Base-by-base conservation (phyloP, 2,113 vertebrate species). In the Mixornis gularis region DNA sequence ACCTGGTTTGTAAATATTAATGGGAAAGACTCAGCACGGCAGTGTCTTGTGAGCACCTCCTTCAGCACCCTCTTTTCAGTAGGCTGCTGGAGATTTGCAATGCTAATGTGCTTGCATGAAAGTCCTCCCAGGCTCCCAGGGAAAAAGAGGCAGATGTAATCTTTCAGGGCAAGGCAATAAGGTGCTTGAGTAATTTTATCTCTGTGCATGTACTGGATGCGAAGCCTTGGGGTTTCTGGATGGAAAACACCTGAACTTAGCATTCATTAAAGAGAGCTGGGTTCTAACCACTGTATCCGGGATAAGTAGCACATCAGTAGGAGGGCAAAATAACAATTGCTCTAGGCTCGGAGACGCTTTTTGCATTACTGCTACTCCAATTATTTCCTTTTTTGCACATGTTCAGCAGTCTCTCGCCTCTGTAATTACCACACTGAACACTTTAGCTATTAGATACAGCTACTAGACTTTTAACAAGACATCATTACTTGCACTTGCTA, bases 361-460 rank as follows among this genome's bases (percentile, higher is more conserved):
- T 85, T 94, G 89, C 81, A 17, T 93, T 89, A 59, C 79, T 92
- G 85, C 78, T 93, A 90, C 94, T 80, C 89, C 94, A 92, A 94
- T 96, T 96, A 96, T 87, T 96, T 93, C 82, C 55, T 55, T 91
- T 94, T 89, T 87, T 63, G 85, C 87, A 94, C 79, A 16, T 74
- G 68, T 93, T 94, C 87, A 78, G 87, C 91, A 87, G 40, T 44
- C 87, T 95, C 91, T 92, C 4, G 27, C 92, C 89, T 89, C 95
- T 95, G 89, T 95, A 96, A 93, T 96, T 94, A 92, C 94, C 5
- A 22, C 85, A 56, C 55, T 59, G 89, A 92, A 41, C 48, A 56
- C 56, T 83, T 70, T 11, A 74, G 68, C 93, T 89, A 69, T 95
- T 93, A 90, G 92, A 79, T 90, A 88, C 69, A 94, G 89, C 80